Evolutionary conservation across 2,888 invertebrate species (phyloP).

Genomic region (Bimastos eiseni): DNA sequence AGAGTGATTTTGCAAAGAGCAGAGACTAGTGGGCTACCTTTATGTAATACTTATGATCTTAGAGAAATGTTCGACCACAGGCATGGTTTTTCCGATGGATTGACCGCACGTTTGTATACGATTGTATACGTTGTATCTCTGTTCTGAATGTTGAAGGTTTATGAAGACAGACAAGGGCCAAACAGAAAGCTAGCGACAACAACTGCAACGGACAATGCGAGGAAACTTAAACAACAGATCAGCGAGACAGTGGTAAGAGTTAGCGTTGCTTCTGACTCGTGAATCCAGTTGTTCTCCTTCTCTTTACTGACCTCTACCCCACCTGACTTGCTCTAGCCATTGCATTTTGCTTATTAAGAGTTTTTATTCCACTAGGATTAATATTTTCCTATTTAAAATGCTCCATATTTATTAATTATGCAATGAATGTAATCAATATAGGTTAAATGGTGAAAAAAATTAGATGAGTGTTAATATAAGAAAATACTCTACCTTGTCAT

Average conservation of each 20-base stretch:
- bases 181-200: background rate
- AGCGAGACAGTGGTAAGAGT: conserved; percentile 15
- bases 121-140: background rate
- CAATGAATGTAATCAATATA: background rate
- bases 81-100: no score
- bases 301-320: background rate
- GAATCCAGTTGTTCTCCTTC: background rate
- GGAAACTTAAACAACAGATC: background rate
- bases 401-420: background rate
- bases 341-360: background rate
- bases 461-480: background rate
- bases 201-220: background rate
- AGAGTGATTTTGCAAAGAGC: no score
- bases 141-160: background rate
- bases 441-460: background rate
- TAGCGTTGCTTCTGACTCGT: background rate
- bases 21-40: no score
- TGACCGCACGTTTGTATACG: background rate
- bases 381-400: background rate
- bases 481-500: background rate
- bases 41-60: no score
- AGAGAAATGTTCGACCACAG: no score
- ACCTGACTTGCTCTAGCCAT: background rate
- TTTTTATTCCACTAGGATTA: background rate
- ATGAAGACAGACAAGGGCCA: background rate